Conservation (phyloP, 23 tunicate genomes). For the Halocynthia roretzi region DNA sequence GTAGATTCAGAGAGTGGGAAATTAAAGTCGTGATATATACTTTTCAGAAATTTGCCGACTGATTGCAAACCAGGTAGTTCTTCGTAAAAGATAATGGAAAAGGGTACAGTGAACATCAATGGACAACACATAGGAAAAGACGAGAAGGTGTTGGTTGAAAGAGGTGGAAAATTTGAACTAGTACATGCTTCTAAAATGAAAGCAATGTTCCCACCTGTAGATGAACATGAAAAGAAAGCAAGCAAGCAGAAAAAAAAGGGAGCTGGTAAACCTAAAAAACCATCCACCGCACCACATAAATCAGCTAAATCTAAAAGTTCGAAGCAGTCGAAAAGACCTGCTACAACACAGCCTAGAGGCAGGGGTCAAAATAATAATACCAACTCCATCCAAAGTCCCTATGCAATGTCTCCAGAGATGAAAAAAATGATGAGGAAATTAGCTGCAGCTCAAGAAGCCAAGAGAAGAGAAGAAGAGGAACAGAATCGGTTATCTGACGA, state of each 20-base stretch:
- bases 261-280: background rate
- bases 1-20: no score
- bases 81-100: no score
- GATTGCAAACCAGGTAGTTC: no score
- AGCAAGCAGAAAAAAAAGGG: slow-evolving; percentile 10
- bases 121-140: slow-evolving; percentile 57
- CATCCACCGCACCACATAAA: background rate
- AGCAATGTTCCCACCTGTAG: slow-evolving; percentile 38
- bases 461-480: slow-evolving; percentile 53
- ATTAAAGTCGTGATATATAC: no score
- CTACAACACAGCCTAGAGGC: background rate
- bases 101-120: slow-evolving; percentile 61
- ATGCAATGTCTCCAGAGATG: slow-evolving; percentile 60
- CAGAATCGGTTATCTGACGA: slow-evolving; percentile 53
- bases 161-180: slow-evolving; percentile 81
- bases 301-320: background rate
- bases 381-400: slow-evolving; percentile 18
- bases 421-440: slow-evolving; percentile 61
- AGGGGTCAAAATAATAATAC: slow-evolving; percentile 7
- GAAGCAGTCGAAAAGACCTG: background rate
- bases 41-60: no score
- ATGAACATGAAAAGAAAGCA: background rate
- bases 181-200: slow-evolving; percentile 67
- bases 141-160: slow-evolving; percentile 81
- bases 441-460: slow-evolving; percentile 39